Conservation (phyloP, 2,113 vertebrate genomes). For the Thryonomys swinderianus region DNA sequence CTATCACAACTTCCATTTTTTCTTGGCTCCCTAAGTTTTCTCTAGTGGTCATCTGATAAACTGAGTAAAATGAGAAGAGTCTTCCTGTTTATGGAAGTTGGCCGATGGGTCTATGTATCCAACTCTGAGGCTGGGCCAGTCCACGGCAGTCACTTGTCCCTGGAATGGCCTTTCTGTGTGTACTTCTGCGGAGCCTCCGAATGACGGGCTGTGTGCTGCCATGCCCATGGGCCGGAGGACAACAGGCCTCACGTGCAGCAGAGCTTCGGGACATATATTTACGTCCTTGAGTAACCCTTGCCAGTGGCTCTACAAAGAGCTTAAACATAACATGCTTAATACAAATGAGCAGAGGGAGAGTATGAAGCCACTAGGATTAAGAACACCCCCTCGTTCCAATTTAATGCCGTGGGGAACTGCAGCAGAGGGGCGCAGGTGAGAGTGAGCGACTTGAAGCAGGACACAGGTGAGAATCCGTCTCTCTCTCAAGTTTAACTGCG, state of each 20-base stretch:
- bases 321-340: neutral
- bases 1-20: neutral
- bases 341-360: neutral
- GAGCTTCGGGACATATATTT: neutral
- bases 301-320: neutral
- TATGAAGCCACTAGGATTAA: neutral
- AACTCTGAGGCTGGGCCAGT: neutral
- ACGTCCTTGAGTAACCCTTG: neutral
- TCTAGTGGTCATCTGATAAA: neutral
- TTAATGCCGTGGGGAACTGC: neutral
- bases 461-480: neutral
- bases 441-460: neutral
- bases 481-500: neutral
- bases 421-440: neutral
- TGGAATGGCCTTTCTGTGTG: neutral
- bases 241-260: neutral
- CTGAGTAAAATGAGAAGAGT: neutral
- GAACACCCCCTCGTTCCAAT: neutral
- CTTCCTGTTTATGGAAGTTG: neutral
- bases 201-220: neutral
- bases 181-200: neutral
- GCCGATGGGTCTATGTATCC: neutral
- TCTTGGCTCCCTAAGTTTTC: slow-evolving; percentile 2
- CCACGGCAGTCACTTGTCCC: neutral
- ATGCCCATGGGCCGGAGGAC: neutral